Conservation (phyloP, 2,888 invertebrate species). For the Phragmatobia fuliginosa region DNA sequence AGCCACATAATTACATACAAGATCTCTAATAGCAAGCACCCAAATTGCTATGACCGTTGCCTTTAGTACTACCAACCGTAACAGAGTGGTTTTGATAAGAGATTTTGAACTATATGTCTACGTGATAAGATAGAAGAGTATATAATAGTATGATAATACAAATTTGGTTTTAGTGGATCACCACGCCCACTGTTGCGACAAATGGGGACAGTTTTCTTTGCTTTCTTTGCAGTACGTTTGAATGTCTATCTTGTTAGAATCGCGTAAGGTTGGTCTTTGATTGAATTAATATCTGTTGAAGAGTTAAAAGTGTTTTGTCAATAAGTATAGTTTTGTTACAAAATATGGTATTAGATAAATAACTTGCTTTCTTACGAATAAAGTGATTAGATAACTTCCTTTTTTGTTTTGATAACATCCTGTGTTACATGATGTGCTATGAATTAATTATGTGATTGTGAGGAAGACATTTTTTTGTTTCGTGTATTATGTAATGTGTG, state of each 20-base stretch:
- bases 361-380: constrained; percentile 47
- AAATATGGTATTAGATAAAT: constrained; percentile 43
- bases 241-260: constrained; percentile 16
- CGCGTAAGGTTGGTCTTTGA: constrained; percentile 28
- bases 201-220: constrained; percentile 78
- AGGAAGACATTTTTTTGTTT: constrained; percentile 1
- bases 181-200: constrained; percentile 82
- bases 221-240: constrained; percentile 25
- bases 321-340: constrained; percentile 43
- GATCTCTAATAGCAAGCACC: constrained; percentile 51
- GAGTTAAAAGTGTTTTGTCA: constrained; percentile 38
- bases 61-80: constrained; percentile 31
- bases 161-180: constrained; percentile 58
- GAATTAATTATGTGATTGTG: constrained; percentile 6
- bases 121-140: background rate
- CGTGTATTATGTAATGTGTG: background rate
- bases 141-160: constrained; percentile 23
- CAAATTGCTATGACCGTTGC: constrained; percentile 52
- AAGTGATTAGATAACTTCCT: constrained; percentile 41
- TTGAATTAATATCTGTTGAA: constrained; percentile 6
- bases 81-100: constrained; percentile 7
- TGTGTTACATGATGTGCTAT: constrained; percentile 21
- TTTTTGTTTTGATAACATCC: constrained; percentile 42
- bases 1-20: constrained; percentile 54
- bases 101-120: constrained; percentile 19